These are phyloP conservation scores for Salmo trutta DNA, from an alignment of 2,797 vertebrate genomes.

Conservation along the genomic window DNA sequence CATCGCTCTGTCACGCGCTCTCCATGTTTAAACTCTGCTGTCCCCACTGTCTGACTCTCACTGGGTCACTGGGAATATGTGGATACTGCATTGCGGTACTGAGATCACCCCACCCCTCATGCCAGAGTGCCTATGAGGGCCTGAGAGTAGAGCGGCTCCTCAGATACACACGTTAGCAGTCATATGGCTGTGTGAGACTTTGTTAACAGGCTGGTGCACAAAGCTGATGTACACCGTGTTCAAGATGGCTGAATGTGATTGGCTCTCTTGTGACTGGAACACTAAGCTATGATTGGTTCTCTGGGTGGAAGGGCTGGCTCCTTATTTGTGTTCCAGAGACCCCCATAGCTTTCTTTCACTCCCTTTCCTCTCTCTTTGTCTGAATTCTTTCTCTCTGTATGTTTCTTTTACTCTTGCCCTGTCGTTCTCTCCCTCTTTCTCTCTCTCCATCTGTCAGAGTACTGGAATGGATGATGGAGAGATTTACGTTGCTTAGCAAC, in stretches of 20 bases:
- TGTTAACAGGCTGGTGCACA: background rate
- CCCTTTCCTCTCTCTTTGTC: constrained; percentile 5
- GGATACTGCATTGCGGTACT: constrained; percentile 9
- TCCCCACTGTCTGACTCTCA: background rate
- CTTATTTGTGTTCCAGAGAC: background rate
- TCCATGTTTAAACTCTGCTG: background rate
- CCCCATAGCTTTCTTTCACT: background rate
- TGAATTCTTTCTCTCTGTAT: background rate
- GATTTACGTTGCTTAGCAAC: constrained; percentile 82
- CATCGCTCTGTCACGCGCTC: too few species aligned
- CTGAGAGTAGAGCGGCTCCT: background rate
- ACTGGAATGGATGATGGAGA: constrained; percentile 83
- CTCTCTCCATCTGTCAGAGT: constrained; percentile 74
- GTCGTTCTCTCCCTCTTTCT: background rate
- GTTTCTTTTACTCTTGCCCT: background rate
- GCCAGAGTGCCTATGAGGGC: constrained; percentile 8
- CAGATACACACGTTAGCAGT: background rate
- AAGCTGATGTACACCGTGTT: background rate
- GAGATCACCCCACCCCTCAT: background rate
- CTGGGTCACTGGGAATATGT: constrained; percentile 12
- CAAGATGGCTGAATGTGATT: background rate
- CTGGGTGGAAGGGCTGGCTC: background rate
- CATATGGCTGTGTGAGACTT: background rate
- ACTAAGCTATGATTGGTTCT: background rate
- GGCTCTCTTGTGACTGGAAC: background rate